phyloP scores from a whole-genome alignment of 2,113 vertebrate species.

The Gopherus evgoodei region DNA sequence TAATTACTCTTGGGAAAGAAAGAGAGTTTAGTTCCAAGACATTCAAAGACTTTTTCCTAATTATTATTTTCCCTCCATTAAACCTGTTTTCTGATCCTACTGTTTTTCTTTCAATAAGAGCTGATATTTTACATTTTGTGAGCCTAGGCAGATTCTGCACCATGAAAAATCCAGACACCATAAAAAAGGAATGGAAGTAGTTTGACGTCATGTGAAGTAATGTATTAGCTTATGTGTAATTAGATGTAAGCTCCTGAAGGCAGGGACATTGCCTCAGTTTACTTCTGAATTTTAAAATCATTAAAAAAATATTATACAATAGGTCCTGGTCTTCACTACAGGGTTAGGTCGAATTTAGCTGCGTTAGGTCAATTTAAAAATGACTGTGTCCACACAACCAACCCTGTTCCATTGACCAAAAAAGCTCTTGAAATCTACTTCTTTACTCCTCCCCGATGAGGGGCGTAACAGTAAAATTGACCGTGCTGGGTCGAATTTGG shows the following conservation, averaged over 20 bases:
- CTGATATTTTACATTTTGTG: not conserved
- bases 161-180: rapidly evolving
- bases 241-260: not conserved
- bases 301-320: not conserved
- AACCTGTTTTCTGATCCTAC: not conserved
- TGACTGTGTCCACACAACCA: no score
- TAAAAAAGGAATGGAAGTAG: not conserved
- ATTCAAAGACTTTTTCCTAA: not conserved
- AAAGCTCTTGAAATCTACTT: no score
- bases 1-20: not conserved
- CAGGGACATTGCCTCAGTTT: rapidly evolving
- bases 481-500: no score
- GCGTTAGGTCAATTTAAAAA: no score
- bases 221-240: not conserved
- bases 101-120: not conserved
- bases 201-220: not conserved
- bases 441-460: no score
- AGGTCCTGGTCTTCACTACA: not conserved
- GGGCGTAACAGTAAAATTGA: no score
- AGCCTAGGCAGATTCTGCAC: not conserved
- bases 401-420: no score
- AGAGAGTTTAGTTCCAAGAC: not conserved
- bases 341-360: no score
- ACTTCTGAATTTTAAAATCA: not conserved
- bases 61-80: not conserved